Base-by-base conservation (phyloP, 2,113 vertebrate genomes). In the Atherinomorus stipes region DNA sequence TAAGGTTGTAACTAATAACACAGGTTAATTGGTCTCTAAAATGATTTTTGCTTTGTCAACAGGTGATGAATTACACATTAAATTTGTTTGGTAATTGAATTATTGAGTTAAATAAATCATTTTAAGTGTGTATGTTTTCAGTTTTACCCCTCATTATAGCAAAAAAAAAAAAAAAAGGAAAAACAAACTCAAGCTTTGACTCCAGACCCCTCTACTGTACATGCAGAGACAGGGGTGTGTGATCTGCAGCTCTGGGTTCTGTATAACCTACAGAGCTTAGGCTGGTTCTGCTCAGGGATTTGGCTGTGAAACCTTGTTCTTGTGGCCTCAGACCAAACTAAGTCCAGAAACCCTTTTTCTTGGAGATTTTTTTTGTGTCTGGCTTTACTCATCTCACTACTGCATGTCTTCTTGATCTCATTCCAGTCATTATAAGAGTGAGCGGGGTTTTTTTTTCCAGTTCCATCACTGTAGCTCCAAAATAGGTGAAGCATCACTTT, bases 301-400 rank as follows among this genome's bases (percentile, higher is more conserved):
- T 92, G 88, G 90, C 89, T 88, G 88, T 89, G 87, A 92, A 92
- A 71, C 65, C 49, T 67, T 38, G 81, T 83, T 84, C 67, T 74
- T 92, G 84, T 85, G 87, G 89, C 76, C 87, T 80, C 51, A 64
- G 80, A 76, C 80, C 69, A 82, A 79, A 84, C 85, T 62, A 42
- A 73, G 71, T 85, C 49, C 83, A 84, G 72, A 75, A 81, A 66
- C 23, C 44, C 11, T 16, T 78, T 81, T 58, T 76, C 63, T 51
- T 47, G 37, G 71, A 76, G 73, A 85, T 69, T 49, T 49, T 73
- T 47, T 65, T 64, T 16, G 84, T 66, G 84, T 91, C 89, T 93
- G 88, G 81, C 54, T 90, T 87, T 56, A 77, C 77, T 90, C 78
- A 85, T 81, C 64, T 73, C 68, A 25, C 49, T 71, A 19, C 64